phyloP scores from a whole-genome alignment of 2,797 vertebrate genomes.

The Lepidocolaptes lacrymiger region DNA sequence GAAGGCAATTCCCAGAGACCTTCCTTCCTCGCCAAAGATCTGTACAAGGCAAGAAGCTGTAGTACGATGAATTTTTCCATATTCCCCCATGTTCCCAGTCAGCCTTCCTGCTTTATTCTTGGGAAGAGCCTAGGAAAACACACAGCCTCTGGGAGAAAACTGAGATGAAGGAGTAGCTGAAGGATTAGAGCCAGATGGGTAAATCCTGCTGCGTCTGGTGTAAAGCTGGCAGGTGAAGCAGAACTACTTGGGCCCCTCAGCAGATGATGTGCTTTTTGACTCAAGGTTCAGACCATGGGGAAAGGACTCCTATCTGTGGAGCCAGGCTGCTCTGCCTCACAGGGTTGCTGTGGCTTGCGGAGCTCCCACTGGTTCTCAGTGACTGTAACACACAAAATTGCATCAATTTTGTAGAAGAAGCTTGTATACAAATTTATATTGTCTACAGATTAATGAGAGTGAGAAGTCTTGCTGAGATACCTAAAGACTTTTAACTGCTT shows the following conservation, averaged over 20 bases:
- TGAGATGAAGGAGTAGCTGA: no score
- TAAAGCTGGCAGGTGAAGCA: background rate
- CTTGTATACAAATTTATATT: background rate
- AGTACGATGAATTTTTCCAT: background rate
- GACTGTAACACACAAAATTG: background rate
- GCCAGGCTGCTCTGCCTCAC: background rate
- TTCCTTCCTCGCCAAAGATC: background rate
- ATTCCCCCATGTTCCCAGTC: rapidly evolving
- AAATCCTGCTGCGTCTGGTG: background rate
- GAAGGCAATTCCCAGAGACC: background rate
- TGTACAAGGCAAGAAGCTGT: background rate
- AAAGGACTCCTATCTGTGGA: background rate
- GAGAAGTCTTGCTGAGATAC: background rate
- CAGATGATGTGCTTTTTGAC: background rate
- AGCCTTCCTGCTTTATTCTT: background rate
- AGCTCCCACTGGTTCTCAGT: background rate
- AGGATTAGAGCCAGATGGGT: background rate
- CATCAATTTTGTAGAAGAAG: background rate
- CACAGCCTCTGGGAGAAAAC: background rate
- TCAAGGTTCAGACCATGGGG: background rate
- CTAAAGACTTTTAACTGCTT: background rate
- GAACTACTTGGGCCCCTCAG: background rate
- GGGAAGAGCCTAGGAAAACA: background rate
- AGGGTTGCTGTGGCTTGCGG: background rate
- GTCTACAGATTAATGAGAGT: background rate